Evolutionary conservation across 2,888 invertebrate genomes (phyloP).

Genomic region (Apotomis betuletana): DNA sequence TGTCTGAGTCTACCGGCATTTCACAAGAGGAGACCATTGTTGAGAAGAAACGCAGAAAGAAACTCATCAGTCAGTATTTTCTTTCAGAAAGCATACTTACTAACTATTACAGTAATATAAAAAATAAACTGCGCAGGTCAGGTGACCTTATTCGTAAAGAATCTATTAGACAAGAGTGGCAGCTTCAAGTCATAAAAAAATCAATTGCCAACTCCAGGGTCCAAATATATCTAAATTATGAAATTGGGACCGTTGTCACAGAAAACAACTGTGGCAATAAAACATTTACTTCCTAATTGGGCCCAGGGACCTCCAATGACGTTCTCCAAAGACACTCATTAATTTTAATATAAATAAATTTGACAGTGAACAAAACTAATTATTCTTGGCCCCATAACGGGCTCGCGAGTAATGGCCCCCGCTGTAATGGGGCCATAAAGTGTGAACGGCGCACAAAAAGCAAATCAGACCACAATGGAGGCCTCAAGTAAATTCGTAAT

Average conservation of each 20-base stretch:
- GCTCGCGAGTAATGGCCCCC: constrained; percentile 8
- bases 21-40: too few species aligned
- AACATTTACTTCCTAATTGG: not conserved
- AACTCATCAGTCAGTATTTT: too few species aligned
- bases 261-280: not conserved
- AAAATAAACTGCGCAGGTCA: too few species aligned
- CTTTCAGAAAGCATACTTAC: too few species aligned
- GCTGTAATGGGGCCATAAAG: constrained; percentile 26
- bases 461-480: constrained; percentile 37
- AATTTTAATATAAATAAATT: constrained; percentile 15
- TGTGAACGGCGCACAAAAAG: constrained; percentile 32
- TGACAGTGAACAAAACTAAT: constrained; percentile 13
- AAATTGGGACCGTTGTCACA: not conserved
- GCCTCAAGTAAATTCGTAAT: constrained; percentile 39
- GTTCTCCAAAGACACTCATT: not conserved
- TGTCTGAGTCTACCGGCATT: too few species aligned
- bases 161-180: too few species aligned
- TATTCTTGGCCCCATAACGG: not conserved
- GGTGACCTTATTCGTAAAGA: too few species aligned
- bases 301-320: not conserved
- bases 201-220: too few species aligned
- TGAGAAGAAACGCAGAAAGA: too few species aligned
- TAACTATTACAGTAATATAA: too few species aligned
- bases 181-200: too few species aligned
- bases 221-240: too few species aligned